Evolutionary conservation across 2,888 invertebrate genomes (phyloP).

Genomic region (Hedya salicella): DNA sequence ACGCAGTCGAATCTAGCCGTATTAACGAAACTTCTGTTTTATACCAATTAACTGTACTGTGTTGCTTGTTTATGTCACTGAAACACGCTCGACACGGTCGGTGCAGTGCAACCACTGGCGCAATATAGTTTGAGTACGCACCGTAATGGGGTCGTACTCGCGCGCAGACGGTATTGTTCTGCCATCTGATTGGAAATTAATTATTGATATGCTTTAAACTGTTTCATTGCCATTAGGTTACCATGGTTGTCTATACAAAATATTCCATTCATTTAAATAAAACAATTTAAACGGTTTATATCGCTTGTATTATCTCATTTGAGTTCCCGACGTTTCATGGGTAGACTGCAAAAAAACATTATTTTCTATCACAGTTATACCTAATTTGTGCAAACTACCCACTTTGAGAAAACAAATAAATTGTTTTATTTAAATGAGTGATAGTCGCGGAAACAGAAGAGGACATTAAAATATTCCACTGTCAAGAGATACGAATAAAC

Average conservation of each 20-base stretch:
- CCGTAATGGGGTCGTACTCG: conserved; percentile 53
- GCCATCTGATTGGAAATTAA: conserved; percentile 53
- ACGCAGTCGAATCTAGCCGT: too few species aligned
- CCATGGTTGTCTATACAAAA: conserved; percentile 7
- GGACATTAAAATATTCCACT: conserved; percentile 18
- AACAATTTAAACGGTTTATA: too few species aligned
- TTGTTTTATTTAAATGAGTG: too few species aligned
- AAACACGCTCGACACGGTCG: background rate
- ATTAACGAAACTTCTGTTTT: background rate
- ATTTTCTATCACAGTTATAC: too few species aligned
- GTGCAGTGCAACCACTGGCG: conserved; percentile 28
- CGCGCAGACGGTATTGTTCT: conserved; percentile 64
- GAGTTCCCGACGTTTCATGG: too few species aligned
- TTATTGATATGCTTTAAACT: conserved; percentile 49
- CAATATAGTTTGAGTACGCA: conserved; percentile 49
- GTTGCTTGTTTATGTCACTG: background rate
- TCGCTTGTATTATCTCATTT: too few species aligned
- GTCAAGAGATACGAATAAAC: background rate
- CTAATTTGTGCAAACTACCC: too few species aligned
- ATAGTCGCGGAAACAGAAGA: too few species aligned
- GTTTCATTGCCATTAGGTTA: conserved; percentile 23
- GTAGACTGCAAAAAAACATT: too few species aligned
- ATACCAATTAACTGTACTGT: background rate
- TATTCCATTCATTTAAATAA: too few species aligned
- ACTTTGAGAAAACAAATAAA: too few species aligned